A percentile compares a stretch with the other conserved stretches of the same genome.
phyloP scores from a whole-genome alignment of 1,140 invertebrate genomes.

The Octopus bimaculoides region DNA sequence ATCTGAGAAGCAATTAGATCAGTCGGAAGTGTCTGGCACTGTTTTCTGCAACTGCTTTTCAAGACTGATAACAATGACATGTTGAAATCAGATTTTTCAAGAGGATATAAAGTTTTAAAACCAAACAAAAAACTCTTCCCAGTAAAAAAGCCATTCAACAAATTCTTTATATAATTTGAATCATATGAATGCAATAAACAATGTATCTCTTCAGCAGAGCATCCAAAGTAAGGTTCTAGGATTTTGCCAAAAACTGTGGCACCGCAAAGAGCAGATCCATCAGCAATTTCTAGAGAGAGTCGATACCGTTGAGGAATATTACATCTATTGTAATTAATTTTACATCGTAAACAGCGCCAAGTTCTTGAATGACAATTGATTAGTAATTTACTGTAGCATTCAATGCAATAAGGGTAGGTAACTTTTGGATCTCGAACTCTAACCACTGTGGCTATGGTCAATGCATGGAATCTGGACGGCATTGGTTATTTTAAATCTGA shows the following conservation, averaged over 20 bases:
- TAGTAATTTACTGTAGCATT: background rate
- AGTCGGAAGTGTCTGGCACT: too few relatives aligned
- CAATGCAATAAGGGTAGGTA: background rate
- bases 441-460: background rate
- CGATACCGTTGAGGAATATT: background rate
- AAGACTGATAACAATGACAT: too few relatives aligned
- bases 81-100: too few relatives aligned
- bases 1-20: too few relatives aligned
- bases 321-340: background rate
- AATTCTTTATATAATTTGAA: background rate
- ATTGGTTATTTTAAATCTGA: too few relatives aligned
- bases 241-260: background rate
- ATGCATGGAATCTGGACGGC: background rate
- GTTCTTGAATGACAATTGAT: background rate
- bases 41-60: too few relatives aligned
- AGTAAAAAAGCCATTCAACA: background rate
- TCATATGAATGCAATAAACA: background rate
- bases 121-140: background rate
- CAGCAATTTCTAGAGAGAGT: background rate
- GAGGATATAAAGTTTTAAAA: background rate
- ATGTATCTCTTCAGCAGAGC: background rate
- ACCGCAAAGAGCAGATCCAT: background rate
- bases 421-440: background rate
- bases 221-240: background rate
- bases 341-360: background rate